Evolutionary conservation across 2,113 vertebrate genomes (phyloP).

Genomic region (Eptesicus fuscus): DNA sequence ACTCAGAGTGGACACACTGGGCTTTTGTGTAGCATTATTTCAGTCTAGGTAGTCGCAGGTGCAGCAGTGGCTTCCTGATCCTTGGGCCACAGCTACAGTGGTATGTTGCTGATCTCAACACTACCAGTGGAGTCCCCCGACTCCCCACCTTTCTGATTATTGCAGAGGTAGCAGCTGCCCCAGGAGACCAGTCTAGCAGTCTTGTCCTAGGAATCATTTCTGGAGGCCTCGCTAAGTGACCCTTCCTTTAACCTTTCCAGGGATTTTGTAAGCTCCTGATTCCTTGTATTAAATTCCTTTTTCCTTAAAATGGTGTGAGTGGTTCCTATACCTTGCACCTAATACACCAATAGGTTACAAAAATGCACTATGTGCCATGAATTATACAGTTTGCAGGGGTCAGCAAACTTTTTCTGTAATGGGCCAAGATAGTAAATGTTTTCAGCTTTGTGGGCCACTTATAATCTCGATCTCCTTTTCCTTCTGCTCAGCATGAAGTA

Average conservation of each 20-base stretch:
- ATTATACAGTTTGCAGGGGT: not conserved
- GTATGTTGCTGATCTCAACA: not conserved
- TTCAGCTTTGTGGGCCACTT: not conserved
- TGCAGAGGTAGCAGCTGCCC: not conserved
- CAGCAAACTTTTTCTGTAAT: not conserved
- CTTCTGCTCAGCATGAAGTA: not conserved
- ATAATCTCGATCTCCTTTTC: not conserved
- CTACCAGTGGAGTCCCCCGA: not conserved
- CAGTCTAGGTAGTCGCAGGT: not conserved
- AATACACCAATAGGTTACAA: not conserved
- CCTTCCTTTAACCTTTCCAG: not conserved
- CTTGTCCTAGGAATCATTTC: not conserved
- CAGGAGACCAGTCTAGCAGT: not conserved
- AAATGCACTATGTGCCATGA: not conserved
- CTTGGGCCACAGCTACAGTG: not conserved
- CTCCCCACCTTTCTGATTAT: not conserved
- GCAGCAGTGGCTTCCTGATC: not conserved
- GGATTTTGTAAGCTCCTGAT: not conserved
- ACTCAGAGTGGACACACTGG: not conserved
- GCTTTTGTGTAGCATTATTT: not conserved
- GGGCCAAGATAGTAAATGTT: not conserved
- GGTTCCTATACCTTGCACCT: not conserved
- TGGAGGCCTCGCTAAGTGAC: not conserved
- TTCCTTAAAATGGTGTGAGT: not conserved
- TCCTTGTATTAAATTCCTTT: not conserved